A percentile compares a stretch with the other conserved stretches of the same genome.
Conservation (phyloP, 2,797 vertebrate species). For the Bryconaethiops microstoma region DNA sequence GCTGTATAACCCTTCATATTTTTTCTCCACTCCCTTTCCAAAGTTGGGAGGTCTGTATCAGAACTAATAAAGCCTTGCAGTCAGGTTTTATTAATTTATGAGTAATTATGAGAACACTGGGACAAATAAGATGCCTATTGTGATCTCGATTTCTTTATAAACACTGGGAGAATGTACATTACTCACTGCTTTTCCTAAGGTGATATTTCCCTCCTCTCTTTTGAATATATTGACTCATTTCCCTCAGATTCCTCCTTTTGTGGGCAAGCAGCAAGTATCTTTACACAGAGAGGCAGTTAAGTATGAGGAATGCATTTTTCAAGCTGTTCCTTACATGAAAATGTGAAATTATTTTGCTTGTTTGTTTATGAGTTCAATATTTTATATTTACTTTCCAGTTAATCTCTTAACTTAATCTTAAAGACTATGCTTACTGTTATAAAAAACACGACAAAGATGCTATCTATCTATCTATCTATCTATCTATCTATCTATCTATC, state of each 20-base stretch:
- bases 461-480: too few species aligned
- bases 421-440: too few species aligned
- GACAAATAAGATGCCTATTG: constrained; percentile 69
- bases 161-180: constrained; percentile 67
- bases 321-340: background rate
- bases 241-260: constrained; percentile 24
- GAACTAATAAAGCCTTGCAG: constrained; percentile 92
- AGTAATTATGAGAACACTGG: constrained; percentile 76
- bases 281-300: constrained; percentile 8
- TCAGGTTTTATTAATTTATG: constrained; percentile 86
- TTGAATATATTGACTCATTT: constrained; percentile 35
- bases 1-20: constrained; percentile 85
- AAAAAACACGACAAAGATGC: too few species aligned
- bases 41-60: constrained; percentile 88
- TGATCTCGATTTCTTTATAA: constrained; percentile 69
- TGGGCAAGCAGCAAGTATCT: constrained; percentile 26
- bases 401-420: background rate
- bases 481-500: too few species aligned
- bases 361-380: background rate
- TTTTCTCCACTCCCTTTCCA: constrained; percentile 78
- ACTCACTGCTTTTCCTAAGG: constrained; percentile 32
- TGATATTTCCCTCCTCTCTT: constrained; percentile 26
- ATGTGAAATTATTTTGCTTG: background rate
- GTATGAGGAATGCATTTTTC: background rate
- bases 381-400: background rate